Evolutionary conservation across 2,113 vertebrate genomes (phyloP).

Genomic region (Elanus axillaris): DNA sequence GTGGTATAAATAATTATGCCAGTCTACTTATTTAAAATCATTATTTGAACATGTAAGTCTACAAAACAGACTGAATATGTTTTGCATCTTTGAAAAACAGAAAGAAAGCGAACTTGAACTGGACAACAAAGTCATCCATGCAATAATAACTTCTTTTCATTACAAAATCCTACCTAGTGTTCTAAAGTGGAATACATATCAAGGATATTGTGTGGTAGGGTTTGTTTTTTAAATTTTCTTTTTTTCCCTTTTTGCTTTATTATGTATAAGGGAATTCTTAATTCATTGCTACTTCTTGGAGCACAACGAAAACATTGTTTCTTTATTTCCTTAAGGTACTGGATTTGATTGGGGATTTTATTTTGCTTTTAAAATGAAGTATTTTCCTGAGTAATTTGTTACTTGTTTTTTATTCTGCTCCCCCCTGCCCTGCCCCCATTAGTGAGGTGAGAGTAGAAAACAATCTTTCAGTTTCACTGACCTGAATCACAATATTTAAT

Average conservation of each 20-base stretch:
- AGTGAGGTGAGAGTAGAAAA: background rate
- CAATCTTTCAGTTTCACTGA: background rate
- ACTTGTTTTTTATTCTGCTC: background rate
- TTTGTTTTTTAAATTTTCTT: fast-evolving
- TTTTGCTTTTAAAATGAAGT: background rate
- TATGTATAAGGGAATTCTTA: background rate
- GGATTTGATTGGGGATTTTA: background rate
- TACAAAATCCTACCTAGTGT: background rate
- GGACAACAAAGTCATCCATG: background rate
- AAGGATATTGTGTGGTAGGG: fast-evolving
- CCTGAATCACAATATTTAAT: background rate
- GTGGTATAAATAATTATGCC: background rate
- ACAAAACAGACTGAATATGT: background rate
- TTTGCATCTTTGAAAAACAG: background rate
- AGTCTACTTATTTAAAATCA: background rate
- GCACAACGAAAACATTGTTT: background rate
- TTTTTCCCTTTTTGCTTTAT: background rate
- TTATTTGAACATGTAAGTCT: background rate
- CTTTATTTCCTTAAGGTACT: background rate
- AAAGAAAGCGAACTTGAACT: background rate
- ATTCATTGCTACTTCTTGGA: background rate
- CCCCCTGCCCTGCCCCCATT: fast-evolving
- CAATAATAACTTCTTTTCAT: background rate
- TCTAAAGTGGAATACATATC: background rate
- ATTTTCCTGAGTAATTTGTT: background rate